phyloP scores from a whole-genome alignment of 1,140 invertebrate genomes.

The Papilio xuthus region DNA sequence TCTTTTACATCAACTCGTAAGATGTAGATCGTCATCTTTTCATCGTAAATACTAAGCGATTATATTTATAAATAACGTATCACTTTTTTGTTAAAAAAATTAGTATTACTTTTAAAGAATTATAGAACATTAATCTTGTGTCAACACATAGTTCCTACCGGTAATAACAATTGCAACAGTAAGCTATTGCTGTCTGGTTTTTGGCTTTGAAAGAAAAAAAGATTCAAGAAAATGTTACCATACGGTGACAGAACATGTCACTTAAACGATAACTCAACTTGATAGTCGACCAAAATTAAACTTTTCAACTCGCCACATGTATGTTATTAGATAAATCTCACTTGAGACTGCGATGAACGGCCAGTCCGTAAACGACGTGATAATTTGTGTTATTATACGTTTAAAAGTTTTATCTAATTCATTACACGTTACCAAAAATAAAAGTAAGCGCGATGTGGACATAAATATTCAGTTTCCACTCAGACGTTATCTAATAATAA shows the following conservation, averaged over 20 bases:
- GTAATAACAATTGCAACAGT: too few species aligned
- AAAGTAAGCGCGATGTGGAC: conserved; percentile 16
- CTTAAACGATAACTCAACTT: not conserved
- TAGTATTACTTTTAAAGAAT: too few species aligned
- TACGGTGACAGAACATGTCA: not conserved
- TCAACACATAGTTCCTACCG: too few species aligned
- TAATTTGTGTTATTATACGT: conserved; percentile 34
- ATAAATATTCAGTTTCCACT: conserved; percentile 36
- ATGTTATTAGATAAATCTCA: not conserved
- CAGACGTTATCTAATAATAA: conserved; percentile 35
- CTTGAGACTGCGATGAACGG: not conserved
- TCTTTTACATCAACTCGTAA: not conserved
- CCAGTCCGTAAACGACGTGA: not conserved
- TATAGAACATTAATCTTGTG: too few species aligned
- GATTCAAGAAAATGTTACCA: not conserved
- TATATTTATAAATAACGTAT: not conserved
- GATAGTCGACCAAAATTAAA: not conserved
- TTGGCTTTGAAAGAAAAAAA: too few species aligned
- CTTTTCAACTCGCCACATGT: not conserved
- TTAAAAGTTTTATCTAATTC: conserved; percentile 27
- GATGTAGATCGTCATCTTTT: not conserved
- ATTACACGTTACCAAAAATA: conserved; percentile 28
- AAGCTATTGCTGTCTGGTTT: too few species aligned
- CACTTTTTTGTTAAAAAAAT: too few species aligned
- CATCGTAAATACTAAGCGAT: not conserved